Base-by-base conservation (phyloP, 2,888 invertebrate species). In the Coecobrya sp. region DNA sequence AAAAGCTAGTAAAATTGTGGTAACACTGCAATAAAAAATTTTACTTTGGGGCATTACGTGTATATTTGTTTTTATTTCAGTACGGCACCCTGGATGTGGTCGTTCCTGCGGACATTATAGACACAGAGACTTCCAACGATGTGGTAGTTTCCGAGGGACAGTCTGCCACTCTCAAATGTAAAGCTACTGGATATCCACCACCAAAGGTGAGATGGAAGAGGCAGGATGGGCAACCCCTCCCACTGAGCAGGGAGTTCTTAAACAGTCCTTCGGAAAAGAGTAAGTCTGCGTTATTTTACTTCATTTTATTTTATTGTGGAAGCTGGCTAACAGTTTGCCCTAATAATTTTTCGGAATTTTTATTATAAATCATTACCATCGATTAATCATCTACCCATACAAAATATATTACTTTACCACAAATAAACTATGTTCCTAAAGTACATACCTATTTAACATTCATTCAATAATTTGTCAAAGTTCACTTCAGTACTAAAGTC, bases 201-300 rank as follows among this genome's bases (percentile, higher is more conserved):
- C 95, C 95, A 0, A 95, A 94, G 84, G 95, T 95, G 42, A 94
- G 95, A 16, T 95, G 95, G 95, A 94, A 95, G 92, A 88, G 95
- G 76, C 95, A 95, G 91, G 95, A 95, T 92, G 95, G 95, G 4
- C 89, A 92, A 62, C 90, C 94, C 19, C 94, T 95, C 73, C 94
- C 95, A 16, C 22, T 95, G 16, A 94, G 93, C 73, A 85, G 92
- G 73, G 95, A 95, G 30, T 87, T 94, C 25, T 79, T 94, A 30
- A 93, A 93, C n/a, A 94, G 92, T 55, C 95, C 93, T 8, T 89
- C 93, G 13, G 94, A 94, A 84, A 93, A 92, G 86, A 86, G 94
- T 94, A 90, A 94, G 87, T 65, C 30, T 13, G 5, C 76, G 5
- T 10, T n/a, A n/a, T n/a, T n/a, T n/a, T n/a, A n/a, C n/a, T 76